Evolutionary conservation across 2,888 invertebrate genomes (phyloP), one percentile per base, ranked within the genome.

Genomic region (Coronaproctus castanopsis): DNA sequence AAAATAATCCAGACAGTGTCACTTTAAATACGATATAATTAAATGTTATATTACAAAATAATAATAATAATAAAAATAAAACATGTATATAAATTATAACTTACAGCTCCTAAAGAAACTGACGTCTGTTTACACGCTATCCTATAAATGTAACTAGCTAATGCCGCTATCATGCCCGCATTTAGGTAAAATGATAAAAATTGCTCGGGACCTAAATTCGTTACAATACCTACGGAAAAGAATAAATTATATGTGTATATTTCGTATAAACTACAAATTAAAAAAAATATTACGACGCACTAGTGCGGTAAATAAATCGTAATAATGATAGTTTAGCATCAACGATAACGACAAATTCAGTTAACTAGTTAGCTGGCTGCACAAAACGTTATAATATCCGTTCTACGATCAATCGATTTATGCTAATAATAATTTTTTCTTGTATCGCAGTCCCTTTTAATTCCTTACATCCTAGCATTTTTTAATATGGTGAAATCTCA

Each of bases 31-130:
- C n/a, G n/a, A n/a, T n/a, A n/a, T n/a, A n/a, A n/a, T n/a, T n/a
- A n/a, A n/a, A n/a, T n/a, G n/a, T n/a, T n/a, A n/a, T n/a, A n/a
- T n/a, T n/a, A n/a, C n/a, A n/a, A n/a, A n/a, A n/a, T n/a, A n/a
- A n/a, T n/a, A n/a, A n/a, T n/a, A n/a, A n/a, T n/a, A n/a, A n/a
- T 36, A 23, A 51, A 21, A 8, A 36, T 36, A 14, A 36, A 36
- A 36, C 8, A 8, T 8, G 36, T 8, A 14, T 51, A 58, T 57
- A 21, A 53, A 60, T 54, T 59, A 24, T 21, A 62, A 79, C 84
- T 81, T 77, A 93, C 93, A 62, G 96, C 96, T 69, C 96, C 96
- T 63, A 97, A 77, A 54, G 95, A 92, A 50, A 87, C 77, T 52
- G 85, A 83, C 50, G 83, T 79, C 67, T 80, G 79, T 62, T 78